These are phyloP conservation scores for Druon quercuslanigerum DNA, from an alignment of 1,140 invertebrate species.

Conservation along the genomic window DNA sequence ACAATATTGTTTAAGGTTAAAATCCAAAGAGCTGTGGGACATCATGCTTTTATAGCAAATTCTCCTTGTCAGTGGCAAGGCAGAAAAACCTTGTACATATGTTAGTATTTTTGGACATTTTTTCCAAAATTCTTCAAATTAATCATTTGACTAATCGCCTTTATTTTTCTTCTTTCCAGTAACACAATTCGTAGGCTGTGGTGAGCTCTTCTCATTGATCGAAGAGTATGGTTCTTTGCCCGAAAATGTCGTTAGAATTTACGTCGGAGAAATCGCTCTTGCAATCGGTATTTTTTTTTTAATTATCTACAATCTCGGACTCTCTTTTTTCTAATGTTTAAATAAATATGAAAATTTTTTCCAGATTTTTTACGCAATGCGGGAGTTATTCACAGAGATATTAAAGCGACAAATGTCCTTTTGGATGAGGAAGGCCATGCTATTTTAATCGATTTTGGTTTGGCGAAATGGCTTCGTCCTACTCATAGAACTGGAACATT, in stretches of 20 bases:
- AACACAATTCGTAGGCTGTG: constrained; percentile 87
- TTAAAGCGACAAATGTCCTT: constrained; percentile 95
- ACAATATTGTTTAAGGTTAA: constrained; percentile 64
- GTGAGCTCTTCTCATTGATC: constrained; percentile 86
- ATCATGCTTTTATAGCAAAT: constrained; percentile 90
- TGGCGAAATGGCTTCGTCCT: constrained; percentile 91
- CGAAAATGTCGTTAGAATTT: constrained; percentile 85
- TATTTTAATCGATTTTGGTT: constrained; percentile 93
- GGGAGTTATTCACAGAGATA: constrained; percentile 92
- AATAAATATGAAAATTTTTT: constrained; percentile 59
- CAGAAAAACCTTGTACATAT: constrained; percentile 87
- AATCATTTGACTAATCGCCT: neutral
- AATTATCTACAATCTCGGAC: no score
- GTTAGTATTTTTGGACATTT: constrained; percentile 75
- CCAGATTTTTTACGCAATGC: constrained; percentile 94
- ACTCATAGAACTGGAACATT: constrained; percentile 88
- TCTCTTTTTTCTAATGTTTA: constrained; percentile 18
- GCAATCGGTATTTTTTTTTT: constrained; percentile 81
- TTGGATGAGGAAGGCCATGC: constrained; percentile 87
- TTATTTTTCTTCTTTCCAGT: constrained; percentile 78
- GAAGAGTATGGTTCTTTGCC: constrained; percentile 83
- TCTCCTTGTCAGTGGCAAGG: constrained; percentile 89
- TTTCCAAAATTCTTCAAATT: neutral
- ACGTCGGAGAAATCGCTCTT: constrained; percentile 89
- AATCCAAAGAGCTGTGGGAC: constrained; percentile 88